Evolutionary conservation across 1,140 invertebrate genomes (phyloP).

Genomic region (Euura saliciscinereae): DNA sequence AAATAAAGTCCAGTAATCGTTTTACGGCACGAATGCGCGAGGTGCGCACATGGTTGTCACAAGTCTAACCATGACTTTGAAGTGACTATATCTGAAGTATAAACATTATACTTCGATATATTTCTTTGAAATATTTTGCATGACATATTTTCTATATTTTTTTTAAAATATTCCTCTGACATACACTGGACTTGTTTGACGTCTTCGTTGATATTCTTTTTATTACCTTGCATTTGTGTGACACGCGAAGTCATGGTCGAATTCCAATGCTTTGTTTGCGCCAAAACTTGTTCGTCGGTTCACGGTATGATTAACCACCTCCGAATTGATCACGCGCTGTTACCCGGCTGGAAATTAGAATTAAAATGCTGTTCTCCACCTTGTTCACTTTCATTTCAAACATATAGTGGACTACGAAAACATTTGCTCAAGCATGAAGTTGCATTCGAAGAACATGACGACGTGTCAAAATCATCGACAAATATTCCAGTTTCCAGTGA

Average conservation of each 20-base stretch:
- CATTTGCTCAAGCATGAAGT: constrained; percentile 11
- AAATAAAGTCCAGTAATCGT: background rate
- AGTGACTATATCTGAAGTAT: background rate
- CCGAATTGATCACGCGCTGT: constrained; percentile 1
- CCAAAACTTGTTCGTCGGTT: background rate
- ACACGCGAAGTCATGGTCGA: background rate
- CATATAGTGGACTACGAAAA: constrained; percentile 14
- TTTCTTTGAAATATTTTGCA: background rate
- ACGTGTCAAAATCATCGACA: background rate
- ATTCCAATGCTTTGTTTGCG: background rate
- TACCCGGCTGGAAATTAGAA: background rate
- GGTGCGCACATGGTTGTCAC: background rate
- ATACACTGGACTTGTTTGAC: background rate
- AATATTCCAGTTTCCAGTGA: background rate
- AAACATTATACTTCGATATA: background rate
- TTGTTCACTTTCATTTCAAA: constrained; percentile 10
- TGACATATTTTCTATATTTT: background rate
- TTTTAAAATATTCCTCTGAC: background rate
- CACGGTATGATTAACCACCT: background rate
- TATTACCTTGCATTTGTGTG: background rate
- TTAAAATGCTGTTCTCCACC: constrained; percentile 8
- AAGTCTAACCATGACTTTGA: background rate
- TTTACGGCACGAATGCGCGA: constrained; percentile 11
- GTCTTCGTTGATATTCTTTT: background rate
- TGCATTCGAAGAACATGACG: background rate